Evolutionary conservation across 2,797 vertebrate species (phyloP).

Genomic region (Salarias fasciatus): DNA sequence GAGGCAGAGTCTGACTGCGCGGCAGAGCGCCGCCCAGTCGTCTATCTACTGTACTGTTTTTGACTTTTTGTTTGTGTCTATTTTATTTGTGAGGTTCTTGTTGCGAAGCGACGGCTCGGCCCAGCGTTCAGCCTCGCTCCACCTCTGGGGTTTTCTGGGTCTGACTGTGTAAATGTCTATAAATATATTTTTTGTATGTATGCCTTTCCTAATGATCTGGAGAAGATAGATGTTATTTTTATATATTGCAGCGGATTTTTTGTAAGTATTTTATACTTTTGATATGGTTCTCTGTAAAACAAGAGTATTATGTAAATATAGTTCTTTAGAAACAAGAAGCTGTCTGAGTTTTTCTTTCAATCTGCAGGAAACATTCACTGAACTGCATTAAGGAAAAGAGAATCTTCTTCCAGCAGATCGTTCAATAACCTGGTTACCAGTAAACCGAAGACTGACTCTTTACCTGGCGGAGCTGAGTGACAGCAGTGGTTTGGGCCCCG

Average conservation of each 20-base stretch:
- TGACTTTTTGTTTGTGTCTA: neutral
- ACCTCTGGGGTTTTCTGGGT: conserved; percentile 23
- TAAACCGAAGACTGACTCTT: too few species aligned
- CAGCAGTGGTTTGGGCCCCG: too few species aligned
- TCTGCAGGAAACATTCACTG: too few species aligned
- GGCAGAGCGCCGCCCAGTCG: neutral
- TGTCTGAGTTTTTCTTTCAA: too few species aligned
- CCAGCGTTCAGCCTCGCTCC: too few species aligned
- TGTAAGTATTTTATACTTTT: conserved; percentile 90
- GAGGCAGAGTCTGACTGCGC: too few species aligned
- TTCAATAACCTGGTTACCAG: too few species aligned
- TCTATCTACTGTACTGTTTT: conserved; percentile 60
- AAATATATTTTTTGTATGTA: conserved; percentile 85
- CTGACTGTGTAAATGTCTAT: conserved; percentile 79
- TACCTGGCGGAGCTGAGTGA: too few species aligned
- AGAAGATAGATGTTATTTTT: conserved; percentile 88
- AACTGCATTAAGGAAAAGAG: too few species aligned
- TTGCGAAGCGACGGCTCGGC: conserved; percentile 2
- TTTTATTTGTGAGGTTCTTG: conserved; percentile 26
- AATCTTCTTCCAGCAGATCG: too few species aligned
- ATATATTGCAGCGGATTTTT: conserved; percentile 84
- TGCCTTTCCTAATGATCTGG: conserved; percentile 79
- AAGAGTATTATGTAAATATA: conserved; percentile 90
- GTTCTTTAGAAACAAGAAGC: conserved; percentile 79
- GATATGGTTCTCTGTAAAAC: conserved; percentile 86